Evolutionary conservation across 2,797 vertebrate genomes (phyloP).

Genomic region (Oreortyx pictus): DNA sequence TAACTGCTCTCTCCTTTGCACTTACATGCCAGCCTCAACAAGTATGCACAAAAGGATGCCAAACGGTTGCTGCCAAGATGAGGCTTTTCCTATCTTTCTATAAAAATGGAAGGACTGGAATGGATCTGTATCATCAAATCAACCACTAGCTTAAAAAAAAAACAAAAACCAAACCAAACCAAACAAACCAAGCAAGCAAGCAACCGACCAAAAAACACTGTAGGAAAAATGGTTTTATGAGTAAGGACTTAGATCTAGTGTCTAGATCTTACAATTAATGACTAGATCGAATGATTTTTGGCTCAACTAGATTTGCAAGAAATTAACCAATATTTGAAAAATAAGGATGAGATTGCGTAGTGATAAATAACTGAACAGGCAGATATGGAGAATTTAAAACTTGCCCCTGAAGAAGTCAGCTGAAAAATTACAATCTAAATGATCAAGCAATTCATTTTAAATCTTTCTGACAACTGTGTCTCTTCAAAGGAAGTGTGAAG

Average conservation of each 20-base stretch:
- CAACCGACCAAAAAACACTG: neutral
- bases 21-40: neutral
- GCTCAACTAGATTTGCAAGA: slow-evolving; percentile 40
- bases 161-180: neutral
- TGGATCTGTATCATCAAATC: neutral
- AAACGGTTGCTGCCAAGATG: neutral
- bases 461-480: neutral
- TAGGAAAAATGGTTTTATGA: slow-evolving; percentile 35
- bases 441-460: slow-evolving; percentile 14
- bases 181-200: too few relatives aligned
- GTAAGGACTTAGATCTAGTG: slow-evolving; percentile 50
- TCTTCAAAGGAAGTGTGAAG: neutral
- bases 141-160: neutral
- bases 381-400: slow-evolving; percentile 3
- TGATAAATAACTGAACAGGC: slow-evolving; percentile 21
- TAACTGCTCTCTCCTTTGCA: neutral
- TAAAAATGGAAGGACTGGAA: neutral
- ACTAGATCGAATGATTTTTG: slow-evolving; percentile 58
- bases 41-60: neutral
- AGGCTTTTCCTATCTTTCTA: neutral
- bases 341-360: neutral
- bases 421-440: neutral
- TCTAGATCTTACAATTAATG: slow-evolving; percentile 61
- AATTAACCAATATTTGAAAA: slow-evolving; percentile 19
- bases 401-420: neutral